Percentiles rank a stretch among this genome's conserved stretches.
phyloP scores from a whole-genome alignment of 2,888 invertebrate genomes.

The Athalia cordata region DNA sequence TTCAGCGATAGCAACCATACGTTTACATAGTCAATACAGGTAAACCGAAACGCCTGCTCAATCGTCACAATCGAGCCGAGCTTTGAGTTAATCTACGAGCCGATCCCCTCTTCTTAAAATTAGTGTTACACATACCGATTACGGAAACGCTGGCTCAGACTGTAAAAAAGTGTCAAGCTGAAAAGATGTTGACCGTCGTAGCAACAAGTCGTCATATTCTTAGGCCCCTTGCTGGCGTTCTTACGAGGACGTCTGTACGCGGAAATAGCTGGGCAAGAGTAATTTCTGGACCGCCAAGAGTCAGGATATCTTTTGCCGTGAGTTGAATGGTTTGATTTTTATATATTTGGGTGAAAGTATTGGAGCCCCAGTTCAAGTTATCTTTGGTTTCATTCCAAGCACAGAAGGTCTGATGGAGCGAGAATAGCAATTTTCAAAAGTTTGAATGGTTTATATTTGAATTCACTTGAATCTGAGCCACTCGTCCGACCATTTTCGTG shows the following conservation, averaged over 20 bases:
- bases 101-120: conserved; percentile 17
- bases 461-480: not conserved
- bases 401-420: too few relatives aligned
- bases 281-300: conserved; percentile 46
- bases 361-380: not conserved
- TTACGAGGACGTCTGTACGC: conserved; percentile 15
- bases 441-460: not conserved
- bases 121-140: conserved; percentile 7
- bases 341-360: conserved; percentile 49
- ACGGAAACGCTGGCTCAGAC: conserved; percentile 8
- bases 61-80: not conserved
- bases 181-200: conserved; percentile 34
- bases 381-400: not conserved
- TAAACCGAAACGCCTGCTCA: conserved; percentile 16
- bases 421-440: not conserved
- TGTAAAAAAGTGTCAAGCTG: not conserved
- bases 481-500: not conserved
- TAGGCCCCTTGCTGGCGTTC: not conserved
- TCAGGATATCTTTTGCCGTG: conserved; percentile 54
- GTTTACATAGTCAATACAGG: conserved; percentile 9
- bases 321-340: conserved; percentile 39
- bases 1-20: conserved; percentile 21
- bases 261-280: not conserved
- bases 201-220: conserved; percentile 27
- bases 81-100: not conserved